phyloP scores from a whole-genome alignment of 1,140 invertebrate species.

The Saccostrea glomerata region DNA sequence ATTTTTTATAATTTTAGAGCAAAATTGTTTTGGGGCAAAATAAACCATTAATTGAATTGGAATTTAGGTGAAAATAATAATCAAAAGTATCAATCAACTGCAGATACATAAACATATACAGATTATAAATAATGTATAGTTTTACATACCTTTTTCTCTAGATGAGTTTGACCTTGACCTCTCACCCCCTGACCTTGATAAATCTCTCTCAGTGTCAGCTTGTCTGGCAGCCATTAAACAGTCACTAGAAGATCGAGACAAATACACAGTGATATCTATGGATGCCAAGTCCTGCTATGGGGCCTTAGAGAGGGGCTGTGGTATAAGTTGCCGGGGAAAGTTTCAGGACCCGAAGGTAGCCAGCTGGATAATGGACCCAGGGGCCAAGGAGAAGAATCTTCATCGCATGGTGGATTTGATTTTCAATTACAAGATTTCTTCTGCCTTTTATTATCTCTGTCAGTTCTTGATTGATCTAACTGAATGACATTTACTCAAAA shows the following conservation, averaged over 20 bases:
- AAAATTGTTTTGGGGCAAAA: too few species aligned
- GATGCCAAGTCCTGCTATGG: conserved; percentile 84
- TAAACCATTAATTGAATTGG: too few species aligned
- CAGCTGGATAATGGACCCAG: conserved; percentile 88
- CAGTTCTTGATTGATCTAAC: too few species aligned
- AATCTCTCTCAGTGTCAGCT: conserved; percentile 62
- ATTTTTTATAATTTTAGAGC: too few species aligned
- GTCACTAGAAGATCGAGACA: conserved; percentile 55
- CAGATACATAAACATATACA: too few species aligned
- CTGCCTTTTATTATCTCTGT: too few species aligned
- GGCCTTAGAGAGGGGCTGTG: conserved; percentile 69
- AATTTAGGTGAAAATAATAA: too few species aligned
- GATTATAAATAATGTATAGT: too few species aligned
- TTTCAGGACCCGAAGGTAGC: conserved; percentile 87
- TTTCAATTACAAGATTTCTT: too few species aligned
- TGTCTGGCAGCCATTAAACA: conserved; percentile 63
- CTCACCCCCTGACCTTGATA: conserved; percentile 69
- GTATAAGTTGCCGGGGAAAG: conserved; percentile 61
- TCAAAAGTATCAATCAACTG: too few species aligned
- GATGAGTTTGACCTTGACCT: conserved; percentile 71
- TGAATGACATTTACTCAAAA: too few species aligned
- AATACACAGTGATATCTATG: conserved; percentile 79
- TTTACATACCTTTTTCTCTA: not conserved
- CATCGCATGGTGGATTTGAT: conserved; percentile 72
- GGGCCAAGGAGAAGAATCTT: conserved; percentile 80